phyloP scores from a whole-genome alignment of 2,113 vertebrate species.

The Microcebus jonahi region DNA sequence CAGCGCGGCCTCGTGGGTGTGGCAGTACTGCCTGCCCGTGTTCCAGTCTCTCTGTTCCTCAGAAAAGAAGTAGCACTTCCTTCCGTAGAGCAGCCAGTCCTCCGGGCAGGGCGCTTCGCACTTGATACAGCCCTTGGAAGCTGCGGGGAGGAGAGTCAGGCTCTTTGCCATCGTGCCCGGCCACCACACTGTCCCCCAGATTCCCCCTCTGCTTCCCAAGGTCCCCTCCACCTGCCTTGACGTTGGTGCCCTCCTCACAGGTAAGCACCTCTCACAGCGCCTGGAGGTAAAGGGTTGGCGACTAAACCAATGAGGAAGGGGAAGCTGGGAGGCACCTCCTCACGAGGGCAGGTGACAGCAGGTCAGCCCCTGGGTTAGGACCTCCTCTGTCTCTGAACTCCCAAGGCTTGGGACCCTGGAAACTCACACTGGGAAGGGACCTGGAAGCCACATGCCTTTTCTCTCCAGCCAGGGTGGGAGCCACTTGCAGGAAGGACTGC shows the following conservation, averaged over 20 bases:
- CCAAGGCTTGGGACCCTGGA: background rate
- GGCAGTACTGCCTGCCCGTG: conserved; percentile 73
- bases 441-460: background rate
- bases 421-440: background rate
- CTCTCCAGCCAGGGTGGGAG: background rate
- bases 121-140: conserved; percentile 81
- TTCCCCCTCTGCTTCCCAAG: rapidly evolving
- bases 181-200: background rate
- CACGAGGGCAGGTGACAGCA: background rate
- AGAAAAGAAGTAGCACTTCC: conserved; percentile 77
- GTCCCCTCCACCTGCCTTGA: background rate
- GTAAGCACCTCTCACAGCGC: background rate
- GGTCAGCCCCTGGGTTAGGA: background rate
- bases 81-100: conserved; percentile 78
- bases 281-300: background rate
- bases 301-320: background rate
- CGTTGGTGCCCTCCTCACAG: background rate
- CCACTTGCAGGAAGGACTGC: background rate
- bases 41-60: conserved; percentile 80
- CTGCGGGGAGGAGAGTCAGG: background rate
- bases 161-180: rapidly evolving
- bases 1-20: conserved; percentile 65
- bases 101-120: conserved; percentile 74
- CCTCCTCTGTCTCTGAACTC: background rate
- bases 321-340: rapidly evolving